Base-by-base conservation (phyloP, 2,888 invertebrate species). In the Meiosimyza decipiens region DNA sequence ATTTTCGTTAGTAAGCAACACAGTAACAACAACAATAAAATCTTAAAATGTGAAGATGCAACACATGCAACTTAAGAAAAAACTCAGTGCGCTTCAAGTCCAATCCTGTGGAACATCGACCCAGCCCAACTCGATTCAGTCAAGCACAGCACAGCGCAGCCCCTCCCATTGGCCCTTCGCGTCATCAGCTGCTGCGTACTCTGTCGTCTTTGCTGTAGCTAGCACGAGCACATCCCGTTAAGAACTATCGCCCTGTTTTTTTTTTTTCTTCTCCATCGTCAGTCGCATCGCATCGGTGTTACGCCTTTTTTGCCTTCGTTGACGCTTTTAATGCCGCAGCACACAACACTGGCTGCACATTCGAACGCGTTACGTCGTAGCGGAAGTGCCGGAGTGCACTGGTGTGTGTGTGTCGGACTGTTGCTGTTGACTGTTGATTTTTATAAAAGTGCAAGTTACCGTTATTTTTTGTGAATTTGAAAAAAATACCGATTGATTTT, bases 331-430 rank as follows among this genome's bases (percentile, higher is more conserved):
- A 66, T 70, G 70, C 52, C 66, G n/a, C 52, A 52, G 7, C 50
- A 51, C 50, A 70, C 59, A 52, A n/a, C 52, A 33, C 52, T 59
- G n/a, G 62, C 63, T 57, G 73, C 60, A 60, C 73, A 73, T 73
- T 73, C 71, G 63, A 49, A 59, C 69, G 65, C 66, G 59, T 71
- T 57, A 65, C 57, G 71, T 71, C 51, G 51, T 12, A 68, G 71
- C 71, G 68, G 67, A 66, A 50, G 71, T 71, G 67, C 55, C 55
- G 40, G 55, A 59, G 57, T 47, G 71, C 54, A 67, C 62, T 50
- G 55, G 54, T 18, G 73, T 60, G 64, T 49, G 71, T 73, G 67
- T 71, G 73, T 47, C n/a, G 28, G 64, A 15, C 12, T 52, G n/a
- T 40, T 40, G 40, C 40, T 9, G 9, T 40, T 40, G 40, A 40